Base-by-base conservation (phyloP, 2,113 vertebrate species). In the Corythaeola cristata region DNA sequence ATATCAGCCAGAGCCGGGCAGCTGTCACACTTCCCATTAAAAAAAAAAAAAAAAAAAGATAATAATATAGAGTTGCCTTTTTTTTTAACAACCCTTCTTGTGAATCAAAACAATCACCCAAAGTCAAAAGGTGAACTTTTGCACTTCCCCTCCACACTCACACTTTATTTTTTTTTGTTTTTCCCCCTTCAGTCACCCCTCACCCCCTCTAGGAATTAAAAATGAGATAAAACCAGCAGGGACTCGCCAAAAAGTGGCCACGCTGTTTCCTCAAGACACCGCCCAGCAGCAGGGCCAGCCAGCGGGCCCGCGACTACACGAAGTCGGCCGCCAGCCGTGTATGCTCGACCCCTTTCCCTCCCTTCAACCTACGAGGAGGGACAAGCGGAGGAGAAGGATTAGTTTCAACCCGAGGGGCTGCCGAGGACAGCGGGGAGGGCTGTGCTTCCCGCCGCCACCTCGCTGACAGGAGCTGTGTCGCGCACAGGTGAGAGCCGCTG, bases 221-320 rank as follows among this genome's bases (percentile, higher is more conserved):
- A 15, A 3, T 3, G 32, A 82, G 62, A 44, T 0, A 6, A 67
- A 75, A 0, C 10, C 52, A 16, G 3, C n/a, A 4, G 4, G 9
- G 28, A 4, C 3, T 0, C 13, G 1, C 2, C 32, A 4, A 9
- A 11, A 12, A 7, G 67, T 1, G 33, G 32, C 52, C 7, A 44
- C n/a, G 24, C 50, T 6, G 26, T 24, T 30, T n/a, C 72, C 35
- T 17, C 60, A 18, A 44, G 27, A 32, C 56, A 16, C 50, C 4
- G 15, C 52, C 33, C 80, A 15, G 15, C 50, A 35, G 49, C 47
- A 9, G 22, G 26, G 32, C 15, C 50, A 11, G 26, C 44, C 47
- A 6, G 22, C 15, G 8, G 63, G 11, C 8, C 27, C 21, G 26
- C 28, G 19, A 15, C 16, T 3, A 6, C 30, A 3, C 32, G 14